phyloP scores from a whole-genome alignment of 1,140 invertebrate species.

The Cyrtorhinus lividipennis region DNA sequence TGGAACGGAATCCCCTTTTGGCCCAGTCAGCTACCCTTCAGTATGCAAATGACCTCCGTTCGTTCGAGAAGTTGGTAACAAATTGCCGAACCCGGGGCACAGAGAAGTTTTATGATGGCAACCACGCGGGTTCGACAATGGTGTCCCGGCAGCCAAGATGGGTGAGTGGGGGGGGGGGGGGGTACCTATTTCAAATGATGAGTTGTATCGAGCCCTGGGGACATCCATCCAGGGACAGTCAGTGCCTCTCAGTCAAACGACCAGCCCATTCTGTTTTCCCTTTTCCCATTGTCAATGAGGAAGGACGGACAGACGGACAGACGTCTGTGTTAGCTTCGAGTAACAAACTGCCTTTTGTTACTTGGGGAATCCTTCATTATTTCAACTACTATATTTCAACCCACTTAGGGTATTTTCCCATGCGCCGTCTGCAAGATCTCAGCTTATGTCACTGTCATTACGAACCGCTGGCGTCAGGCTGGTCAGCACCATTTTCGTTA shows the following conservation, averaged over 20 bases:
- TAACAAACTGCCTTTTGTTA: slow-evolving; percentile 16
- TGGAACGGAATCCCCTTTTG: no score
- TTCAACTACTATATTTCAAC: slow-evolving; percentile 16
- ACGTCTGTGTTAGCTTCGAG: slow-evolving; percentile 11
- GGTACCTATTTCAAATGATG: slow-evolving; percentile 3
- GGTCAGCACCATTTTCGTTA: neutral
- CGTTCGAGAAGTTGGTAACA: neutral
- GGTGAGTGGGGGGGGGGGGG: neutral
- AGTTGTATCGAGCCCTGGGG: neutral
- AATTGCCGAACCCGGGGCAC: neutral
- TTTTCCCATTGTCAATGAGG: slow-evolving; percentile 4
- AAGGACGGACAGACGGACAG: slow-evolving; percentile 11
- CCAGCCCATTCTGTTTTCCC: neutral
- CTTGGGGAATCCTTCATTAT: slow-evolving; percentile 13
- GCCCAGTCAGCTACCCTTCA: no score
- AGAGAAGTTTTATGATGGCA: neutral
- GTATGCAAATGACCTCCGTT: neutral
- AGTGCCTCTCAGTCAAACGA: neutral
- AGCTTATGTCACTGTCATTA: slow-evolving; percentile 7
- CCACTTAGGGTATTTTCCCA: slow-evolving; percentile 14
- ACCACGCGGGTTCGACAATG: neutral
- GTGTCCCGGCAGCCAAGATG: neutral
- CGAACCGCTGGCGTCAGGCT: neutral
- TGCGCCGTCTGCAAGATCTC: slow-evolving; percentile 4
- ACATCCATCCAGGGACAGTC: slow-evolving; percentile 10